Evolutionary conservation across 1,140 invertebrate species (phyloP), one percentile per base, ranked within the genome.

Genomic region (Kradibia gibbosae): DNA sequence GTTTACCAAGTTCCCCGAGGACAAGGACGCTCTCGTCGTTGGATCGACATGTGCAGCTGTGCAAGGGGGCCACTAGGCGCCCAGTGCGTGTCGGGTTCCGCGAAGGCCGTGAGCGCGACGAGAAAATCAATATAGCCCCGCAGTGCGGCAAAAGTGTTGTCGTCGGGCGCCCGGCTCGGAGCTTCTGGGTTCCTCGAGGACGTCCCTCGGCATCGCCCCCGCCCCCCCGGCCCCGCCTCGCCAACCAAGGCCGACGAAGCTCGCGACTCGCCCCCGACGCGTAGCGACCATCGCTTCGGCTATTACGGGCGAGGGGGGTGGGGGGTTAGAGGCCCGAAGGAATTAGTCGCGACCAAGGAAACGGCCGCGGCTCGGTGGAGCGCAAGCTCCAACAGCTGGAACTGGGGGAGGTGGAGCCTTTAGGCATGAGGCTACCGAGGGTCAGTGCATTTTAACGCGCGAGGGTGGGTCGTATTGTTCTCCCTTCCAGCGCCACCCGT

Each of bases 91-190:
- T 70, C 11, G 80, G 3, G 73, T 45, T 75, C 28, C 15, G 42
- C 50, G 67, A 28, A 45, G 62, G 39, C 81, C 78, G 60, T 83
- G 82, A 82, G 76, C 77, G 75, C 70, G 53, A 81, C 70, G 70
- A 83, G 85, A 90, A 91, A 91, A 91, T 91, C 91, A 91, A 91
- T 91, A 91, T 85, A 84, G 86, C 87, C n/a, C 88, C 87, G 89
- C 89, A 89, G 85, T 88, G 89, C 89, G 86, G 90, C 83, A 86
- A 90, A 91, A 90, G 87, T 90, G 85, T 89, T 90, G 89, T 90
- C 88, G 74, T 79, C 78, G 45, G 31, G 28, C 28, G 22, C 42
- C 7, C 34, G 0, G 34, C 42, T 15, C 34, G 0, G 34, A n/a
- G 34, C 57, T 65, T 74, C 78, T 57, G 71, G 78, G 57, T 34